These are phyloP conservation scores for Tetramorium bicarinatum DNA, from an alignment of 2,888 invertebrate genomes.

Conservation along the genomic window DNA sequence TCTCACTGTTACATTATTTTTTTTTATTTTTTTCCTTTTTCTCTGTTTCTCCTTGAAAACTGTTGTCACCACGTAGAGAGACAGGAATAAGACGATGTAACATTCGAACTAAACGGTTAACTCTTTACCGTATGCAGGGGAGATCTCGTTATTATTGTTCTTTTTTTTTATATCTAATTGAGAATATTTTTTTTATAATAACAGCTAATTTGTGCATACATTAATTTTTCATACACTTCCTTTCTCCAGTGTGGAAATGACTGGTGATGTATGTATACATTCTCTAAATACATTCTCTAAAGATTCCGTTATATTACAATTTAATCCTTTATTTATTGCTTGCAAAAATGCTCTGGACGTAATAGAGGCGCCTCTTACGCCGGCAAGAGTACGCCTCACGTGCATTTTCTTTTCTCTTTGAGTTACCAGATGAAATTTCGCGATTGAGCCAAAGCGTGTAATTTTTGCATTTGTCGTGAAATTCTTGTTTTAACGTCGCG, in stretches of 20 bases:
- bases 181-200: slow-evolving; percentile 68
- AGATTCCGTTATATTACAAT: slow-evolving; percentile 5
- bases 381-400: not conserved
- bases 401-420: slow-evolving; percentile 30
- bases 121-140: slow-evolving; percentile 55
- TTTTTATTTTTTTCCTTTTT: not conserved
- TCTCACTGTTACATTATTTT: slow-evolving; percentile 4
- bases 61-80: not conserved
- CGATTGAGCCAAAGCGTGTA: slow-evolving; percentile 33
- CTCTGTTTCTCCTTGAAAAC: not conserved
- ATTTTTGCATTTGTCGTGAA: slow-evolving; percentile 40
- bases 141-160: slow-evolving; percentile 65
- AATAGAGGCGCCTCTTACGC: not conserved
- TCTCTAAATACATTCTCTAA: not conserved
- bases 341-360: not conserved
- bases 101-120: slow-evolving; percentile 43
- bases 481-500: slow-evolving; percentile 29
- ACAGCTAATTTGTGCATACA: slow-evolving; percentile 37
- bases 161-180: slow-evolving; percentile 57
- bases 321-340: slow-evolving; percentile 64
- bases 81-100: slow-evolving; percentile 43
- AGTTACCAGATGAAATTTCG: slow-evolving; percentile 13
- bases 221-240: slow-evolving; percentile 28
- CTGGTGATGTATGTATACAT: not conserved
- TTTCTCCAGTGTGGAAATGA: slow-evolving; percentile 13